Evolutionary conservation across 2,888 invertebrate species (phyloP), one percentile per base, ranked within the genome.

Genomic region (Nebria salina): DNA sequence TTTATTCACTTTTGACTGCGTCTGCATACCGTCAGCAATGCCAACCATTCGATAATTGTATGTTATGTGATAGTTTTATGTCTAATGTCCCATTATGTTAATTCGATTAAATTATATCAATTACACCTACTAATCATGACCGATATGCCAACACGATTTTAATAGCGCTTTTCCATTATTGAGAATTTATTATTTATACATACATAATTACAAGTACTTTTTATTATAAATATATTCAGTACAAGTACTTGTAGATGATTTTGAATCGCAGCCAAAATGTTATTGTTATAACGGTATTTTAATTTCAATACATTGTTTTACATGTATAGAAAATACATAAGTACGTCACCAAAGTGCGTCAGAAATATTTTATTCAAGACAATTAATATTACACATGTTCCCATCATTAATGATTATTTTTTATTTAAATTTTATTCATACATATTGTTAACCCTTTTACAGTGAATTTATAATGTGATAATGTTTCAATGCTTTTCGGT

Each of bases 61-160:
- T 54, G 54, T 54, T 54, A 54, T 54, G 54, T 54, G 54, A 54
- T 54, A 54, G 4, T 54, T 54, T 54, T 54, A 54, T 54, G 54
- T 54, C 54, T 54, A 54, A 54, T 54, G 54, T 54, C 54, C 54
- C 7, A 54, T 54, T 54, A 54, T 54, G 54, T 4, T 7, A 54
- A 54, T 54, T 54, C 54, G 54, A 54, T 54, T 54, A 54, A 54
- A 54, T 54, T 54, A 54, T 54, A 54, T 54, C 54, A 54, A 54
- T 54, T 54, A 54, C 13, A 54, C 34, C 54, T 11, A 13, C 7
- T 54, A 54, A 54, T 54, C 4, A 54, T 54, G 6, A 54, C 54
- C 7, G 54, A 54, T 54, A 11, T 54, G 13, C 13, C 54, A 54
- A 54, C 8, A 7, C 54, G 54, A 54, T 54, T 54, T 54, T 54